Evolutionary conservation across 2,888 invertebrate species (phyloP), one percentile per base, ranked within the genome.

Genomic region (Axea sp.): DNA sequence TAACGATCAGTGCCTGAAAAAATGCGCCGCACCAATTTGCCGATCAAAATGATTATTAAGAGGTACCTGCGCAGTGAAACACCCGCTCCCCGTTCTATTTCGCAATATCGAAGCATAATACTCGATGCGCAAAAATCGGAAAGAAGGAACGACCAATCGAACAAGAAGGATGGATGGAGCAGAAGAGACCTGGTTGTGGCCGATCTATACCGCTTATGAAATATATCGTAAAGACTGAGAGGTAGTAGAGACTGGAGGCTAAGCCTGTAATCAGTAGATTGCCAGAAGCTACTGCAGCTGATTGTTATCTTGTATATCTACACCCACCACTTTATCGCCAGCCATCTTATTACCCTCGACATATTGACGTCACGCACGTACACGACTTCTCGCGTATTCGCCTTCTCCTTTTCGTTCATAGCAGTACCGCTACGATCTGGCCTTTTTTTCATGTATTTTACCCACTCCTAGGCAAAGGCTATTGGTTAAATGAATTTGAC

Each of bases 221-320:
- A 83, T 81, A 79, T 81, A 82, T 82, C 78, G 79, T 78, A 78
- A 82, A 81, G 73, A 76, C 71, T 35, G 76, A 76, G 78, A 76
- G 75, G 77, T 62, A 73, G 77, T 69, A 62, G 77, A 43, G 77
- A 78, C 74, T 80, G 78, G 74, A 73, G 82, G 81, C 82, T 84
- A 85, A 85, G 84, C 84, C 86, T 85, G 85, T 86, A 86, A 85
- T 86, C 84, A 86, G 81, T 78, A 84, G 84, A 86, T 85, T 84
- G 85, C 86, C 84, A 86, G 85, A 80, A 86, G 86, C 86, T 85
- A 85, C 85, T 82, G 86, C 85, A 84, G 85, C 84, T 82, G 85
- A 86, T 86, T 85, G 86, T 85, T 86, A 86, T 86, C 86, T 86
- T 83, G 85, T 85, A 85, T 85, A 86, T 84, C 84, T 86, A 86